phyloP scores from a whole-genome alignment of 2,113 vertebrate genomes.

The Amblyopsis rosae region DNA sequence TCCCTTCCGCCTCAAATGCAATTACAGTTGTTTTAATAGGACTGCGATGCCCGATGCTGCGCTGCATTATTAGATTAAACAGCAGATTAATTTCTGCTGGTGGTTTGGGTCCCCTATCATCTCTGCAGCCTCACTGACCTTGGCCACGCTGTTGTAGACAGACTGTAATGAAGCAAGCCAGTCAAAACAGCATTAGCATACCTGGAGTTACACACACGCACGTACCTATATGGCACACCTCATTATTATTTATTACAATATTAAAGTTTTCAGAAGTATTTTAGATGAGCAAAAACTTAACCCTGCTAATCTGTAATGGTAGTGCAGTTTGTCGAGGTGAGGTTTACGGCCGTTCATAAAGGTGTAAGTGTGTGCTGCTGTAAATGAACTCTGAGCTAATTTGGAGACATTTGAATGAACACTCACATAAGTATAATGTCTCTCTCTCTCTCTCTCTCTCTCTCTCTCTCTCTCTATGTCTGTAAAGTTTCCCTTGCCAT shows the following conservation, averaged over 20 bases:
- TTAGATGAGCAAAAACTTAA: conserved; percentile 43
- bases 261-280: conserved; percentile 53
- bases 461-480: background rate
- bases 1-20: conserved; percentile 69
- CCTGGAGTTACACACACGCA: conserved; percentile 46
- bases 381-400: conserved; percentile 5
- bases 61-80: conserved; percentile 76
- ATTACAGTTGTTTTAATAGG: conserved; percentile 76
- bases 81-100: conserved; percentile 74
- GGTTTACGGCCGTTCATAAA: background rate
- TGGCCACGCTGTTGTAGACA: conserved; percentile 69
- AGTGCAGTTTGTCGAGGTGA: background rate
- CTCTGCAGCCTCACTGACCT: conserved; percentile 70
- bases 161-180: conserved; percentile 74
- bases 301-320: conserved; percentile 11
- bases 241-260: conserved; percentile 72
- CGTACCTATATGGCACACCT: conserved; percentile 36
- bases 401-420: background rate
- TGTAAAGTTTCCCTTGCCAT: background rate
- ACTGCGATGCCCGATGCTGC: conserved; percentile 63
- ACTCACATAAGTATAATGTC: background rate
- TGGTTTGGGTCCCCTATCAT: conserved; percentile 66
- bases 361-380: background rate
- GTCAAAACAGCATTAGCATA: conserved; percentile 73
- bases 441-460: conserved; percentile 7